Base-by-base conservation (phyloP, 2,797 vertebrate species). In the Syndactyla subalaris region DNA sequence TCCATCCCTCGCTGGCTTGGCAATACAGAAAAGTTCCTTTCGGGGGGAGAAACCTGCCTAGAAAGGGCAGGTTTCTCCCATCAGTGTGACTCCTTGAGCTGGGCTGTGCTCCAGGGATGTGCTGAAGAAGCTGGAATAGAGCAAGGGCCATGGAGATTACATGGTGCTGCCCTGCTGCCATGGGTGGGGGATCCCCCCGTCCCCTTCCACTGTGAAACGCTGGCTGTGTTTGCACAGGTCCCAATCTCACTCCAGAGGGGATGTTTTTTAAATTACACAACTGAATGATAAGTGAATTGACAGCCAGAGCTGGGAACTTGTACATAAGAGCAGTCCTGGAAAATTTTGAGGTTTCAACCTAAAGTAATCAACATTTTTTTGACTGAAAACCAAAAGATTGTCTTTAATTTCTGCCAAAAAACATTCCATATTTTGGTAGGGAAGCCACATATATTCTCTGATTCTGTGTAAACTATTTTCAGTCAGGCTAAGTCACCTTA, bases 1-100 rank as follows among this genome's bases (percentile, higher is more conserved):
- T 32, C 10, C 23, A 10, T 2, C 14, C 20, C 39, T 77, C 0
- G 0, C 24, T 19, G 59, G 18, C 27, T 51, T 59, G 10, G 10
- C n/a, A 32, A 46, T 43, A 36, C 41, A 1, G 1, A 41, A 75
- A 77, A 3, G 7, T 34, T 23, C 2, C 0, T 26, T 46, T 58
- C 32, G 5, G 0, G 1, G 9, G 23, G 16, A 36, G 4, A 86
- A 86, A 45, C 6, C 19, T 71, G 12, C 18, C 62, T 52, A 32
- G n/a, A 70, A 74, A 45, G 12, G 12, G 4, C 26, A 55, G 5
- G 12, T 36, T 77, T 54, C 22, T 7, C 22, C 27, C 51, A 9
- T 36, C 32, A 76, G 29, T 6, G 1, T 14, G 49, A 0, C 7
- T 46, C 2, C 38, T 59, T 19, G 7, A 0, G 36, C 10, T 30